phyloP scores from a whole-genome alignment of 2,888 invertebrate genomes.

The Idaea aversata region DNA sequence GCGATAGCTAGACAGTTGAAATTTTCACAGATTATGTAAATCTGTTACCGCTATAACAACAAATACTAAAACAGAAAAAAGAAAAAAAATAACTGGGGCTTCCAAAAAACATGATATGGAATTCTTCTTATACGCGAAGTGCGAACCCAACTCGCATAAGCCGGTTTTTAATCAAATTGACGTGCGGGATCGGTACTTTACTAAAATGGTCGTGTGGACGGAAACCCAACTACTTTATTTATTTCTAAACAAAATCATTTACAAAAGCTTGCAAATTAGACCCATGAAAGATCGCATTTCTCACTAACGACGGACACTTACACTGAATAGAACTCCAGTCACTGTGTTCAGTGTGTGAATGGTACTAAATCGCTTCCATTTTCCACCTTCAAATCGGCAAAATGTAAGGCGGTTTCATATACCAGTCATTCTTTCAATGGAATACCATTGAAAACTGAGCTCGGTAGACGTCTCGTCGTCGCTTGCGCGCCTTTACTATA shows the following conservation, averaged over 20 bases:
- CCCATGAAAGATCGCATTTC: neutral
- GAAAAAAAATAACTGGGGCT: no score
- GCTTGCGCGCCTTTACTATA: neutral
- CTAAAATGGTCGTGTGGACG: no score
- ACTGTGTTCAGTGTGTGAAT: neutral
- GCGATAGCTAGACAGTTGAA: no score
- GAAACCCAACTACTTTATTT: no score
- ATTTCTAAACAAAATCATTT: neutral
- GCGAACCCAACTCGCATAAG: no score
- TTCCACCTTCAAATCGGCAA: neutral
- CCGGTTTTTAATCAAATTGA: no score
- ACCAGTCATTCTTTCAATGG: neutral
- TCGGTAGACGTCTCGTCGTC: neutral
- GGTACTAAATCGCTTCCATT: neutral
- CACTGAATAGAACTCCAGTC: neutral
- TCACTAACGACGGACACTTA: neutral
- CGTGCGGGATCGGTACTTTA: no score
- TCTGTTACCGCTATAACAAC: no score
- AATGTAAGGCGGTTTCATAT: neutral
- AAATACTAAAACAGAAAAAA: no score
- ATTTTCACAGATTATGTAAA: no score
- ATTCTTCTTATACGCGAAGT: no score
- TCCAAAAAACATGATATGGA: no score
- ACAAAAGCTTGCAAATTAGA: neutral
- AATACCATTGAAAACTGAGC: neutral